These are phyloP conservation scores for Cataglyphis rosenhaueri DNA, from an alignment of 2,888 invertebrate species.

Conservation along the genomic window DNA sequence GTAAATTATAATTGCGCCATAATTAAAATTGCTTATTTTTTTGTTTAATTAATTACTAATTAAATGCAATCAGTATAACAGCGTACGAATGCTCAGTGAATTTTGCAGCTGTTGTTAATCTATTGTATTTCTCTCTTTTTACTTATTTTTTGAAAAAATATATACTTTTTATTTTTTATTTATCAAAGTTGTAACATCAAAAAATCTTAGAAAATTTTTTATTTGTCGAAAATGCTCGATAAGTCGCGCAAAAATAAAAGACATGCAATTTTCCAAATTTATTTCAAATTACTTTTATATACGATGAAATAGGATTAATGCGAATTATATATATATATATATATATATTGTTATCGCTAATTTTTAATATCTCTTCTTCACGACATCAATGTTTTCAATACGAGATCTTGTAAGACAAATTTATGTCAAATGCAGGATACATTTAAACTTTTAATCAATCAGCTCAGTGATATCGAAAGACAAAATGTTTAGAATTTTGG, in stretches of 20 bases:
- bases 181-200: neutral
- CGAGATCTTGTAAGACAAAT: neutral
- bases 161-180: neutral
- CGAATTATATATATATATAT: neutral
- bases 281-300: neutral
- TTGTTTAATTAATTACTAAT: neutral
- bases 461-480: neutral
- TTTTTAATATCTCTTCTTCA: neutral
- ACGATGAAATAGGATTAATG: neutral
- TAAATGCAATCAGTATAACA: neutral
- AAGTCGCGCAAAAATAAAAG: neutral
- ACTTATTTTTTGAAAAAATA: too few relatives aligned
- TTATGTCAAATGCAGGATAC: neutral
- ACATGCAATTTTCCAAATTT: neutral
- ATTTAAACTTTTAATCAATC: neutral
- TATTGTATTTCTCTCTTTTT: too few relatives aligned
- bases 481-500: conserved; percentile 8
- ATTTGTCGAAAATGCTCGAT: neutral
- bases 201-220: neutral
- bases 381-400: neutral
- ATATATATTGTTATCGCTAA: neutral
- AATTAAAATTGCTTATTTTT: too few relatives aligned
- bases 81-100: neutral
- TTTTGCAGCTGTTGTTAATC: neutral
- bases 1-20: neutral